Conservation (phyloP, 1,140 invertebrate genomes). For the Teleopsis dalmanni region DNA sequence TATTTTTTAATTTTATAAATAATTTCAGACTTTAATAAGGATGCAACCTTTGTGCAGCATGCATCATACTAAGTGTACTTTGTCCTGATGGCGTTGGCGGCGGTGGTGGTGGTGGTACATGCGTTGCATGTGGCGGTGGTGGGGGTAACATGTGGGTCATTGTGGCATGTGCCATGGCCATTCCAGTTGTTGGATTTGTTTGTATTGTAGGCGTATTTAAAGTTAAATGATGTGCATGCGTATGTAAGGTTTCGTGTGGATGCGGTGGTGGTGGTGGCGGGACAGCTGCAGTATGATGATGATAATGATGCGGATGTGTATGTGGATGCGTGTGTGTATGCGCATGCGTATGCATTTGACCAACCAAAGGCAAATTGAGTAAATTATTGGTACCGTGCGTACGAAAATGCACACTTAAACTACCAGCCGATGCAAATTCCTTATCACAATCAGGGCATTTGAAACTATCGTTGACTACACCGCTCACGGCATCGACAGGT, state of each 20-base stretch:
- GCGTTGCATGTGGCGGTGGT: slow-evolving; percentile 30
- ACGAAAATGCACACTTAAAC: slow-evolving; percentile 36
- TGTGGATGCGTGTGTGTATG: too few relatives aligned
- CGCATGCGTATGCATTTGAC: slow-evolving; percentile 5
- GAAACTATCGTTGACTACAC: slow-evolving; percentile 20
- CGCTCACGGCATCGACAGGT: slow-evolving; percentile 27
- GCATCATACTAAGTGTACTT: slow-evolving; percentile 8
- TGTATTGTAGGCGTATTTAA: slow-evolving; percentile 14
- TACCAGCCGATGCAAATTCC: slow-evolving; percentile 34
- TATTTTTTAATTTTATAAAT: neutral
- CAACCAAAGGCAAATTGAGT: slow-evolving; percentile 25
- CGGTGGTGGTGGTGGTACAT: slow-evolving; percentile 24
- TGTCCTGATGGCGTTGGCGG: neutral
- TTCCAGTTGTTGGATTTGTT: slow-evolving; percentile 29
- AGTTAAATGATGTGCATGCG: slow-evolving; percentile 19
- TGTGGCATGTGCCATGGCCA: slow-evolving; percentile 30
- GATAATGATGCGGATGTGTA: slow-evolving; percentile 8
- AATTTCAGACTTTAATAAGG: slow-evolving; percentile 5
- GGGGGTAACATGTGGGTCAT: slow-evolving; percentile 37
- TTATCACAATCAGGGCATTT: slow-evolving; percentile 43
- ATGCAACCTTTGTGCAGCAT: slow-evolving; percentile 12
- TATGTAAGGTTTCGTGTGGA: slow-evolving; percentile 18
- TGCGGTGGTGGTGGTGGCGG: slow-evolving; percentile 16
- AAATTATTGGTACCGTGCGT: slow-evolving; percentile 33
- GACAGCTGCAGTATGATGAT: slow-evolving; percentile 3